phyloP scores from a whole-genome alignment of 2,888 invertebrate species.

The Diaprepes abbreviatus region DNA sequence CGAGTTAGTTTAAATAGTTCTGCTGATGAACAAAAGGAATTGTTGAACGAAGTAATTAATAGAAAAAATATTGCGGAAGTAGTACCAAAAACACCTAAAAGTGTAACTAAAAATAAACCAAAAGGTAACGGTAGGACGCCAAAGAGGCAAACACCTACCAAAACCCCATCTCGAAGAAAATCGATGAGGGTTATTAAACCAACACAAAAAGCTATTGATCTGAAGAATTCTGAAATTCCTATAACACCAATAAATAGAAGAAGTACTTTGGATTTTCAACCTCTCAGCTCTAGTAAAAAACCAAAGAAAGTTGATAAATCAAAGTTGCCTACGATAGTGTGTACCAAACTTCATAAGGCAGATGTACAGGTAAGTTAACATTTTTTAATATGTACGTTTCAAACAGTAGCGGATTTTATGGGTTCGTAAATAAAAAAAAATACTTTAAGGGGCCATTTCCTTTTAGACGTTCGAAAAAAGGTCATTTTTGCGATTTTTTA shows the following conservation, averaged over 20 bases:
- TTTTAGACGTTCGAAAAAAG: too few relatives aligned
- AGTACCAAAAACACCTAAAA: constrained; percentile 11
- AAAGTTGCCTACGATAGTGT: constrained; percentile 61
- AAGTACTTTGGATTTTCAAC: constrained; percentile 62
- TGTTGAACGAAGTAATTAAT: constrained; percentile 51
- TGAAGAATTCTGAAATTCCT: constrained; percentile 26
- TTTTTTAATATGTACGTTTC: constrained; percentile 72
- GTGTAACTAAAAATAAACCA: neutral
- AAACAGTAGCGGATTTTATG: too few relatives aligned
- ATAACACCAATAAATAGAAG: constrained; percentile 53
- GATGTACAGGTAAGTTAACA: constrained; percentile 59
- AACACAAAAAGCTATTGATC: constrained; percentile 27
- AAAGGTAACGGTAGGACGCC: neutral
- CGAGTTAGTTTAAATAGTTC: constrained; percentile 37
- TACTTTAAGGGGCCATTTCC: too few relatives aligned
- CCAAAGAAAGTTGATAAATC: constrained; percentile 48
- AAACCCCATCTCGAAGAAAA: constrained; percentile 31
- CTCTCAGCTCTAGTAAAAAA: constrained; percentile 49
- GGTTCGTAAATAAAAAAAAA: too few relatives aligned
- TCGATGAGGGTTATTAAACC: constrained; percentile 41
- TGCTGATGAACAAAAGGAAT: constrained; percentile 54
- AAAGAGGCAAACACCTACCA: neutral
- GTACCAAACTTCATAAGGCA: constrained; percentile 64
- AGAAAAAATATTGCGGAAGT: constrained; percentile 21
- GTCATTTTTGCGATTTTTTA: too few relatives aligned